A percentile compares a stretch with the other conserved stretches of the same genome.
Evolutionary conservation across 2,113 vertebrate species (phyloP).

Genomic region (Sigmodon hispidus): DNA sequence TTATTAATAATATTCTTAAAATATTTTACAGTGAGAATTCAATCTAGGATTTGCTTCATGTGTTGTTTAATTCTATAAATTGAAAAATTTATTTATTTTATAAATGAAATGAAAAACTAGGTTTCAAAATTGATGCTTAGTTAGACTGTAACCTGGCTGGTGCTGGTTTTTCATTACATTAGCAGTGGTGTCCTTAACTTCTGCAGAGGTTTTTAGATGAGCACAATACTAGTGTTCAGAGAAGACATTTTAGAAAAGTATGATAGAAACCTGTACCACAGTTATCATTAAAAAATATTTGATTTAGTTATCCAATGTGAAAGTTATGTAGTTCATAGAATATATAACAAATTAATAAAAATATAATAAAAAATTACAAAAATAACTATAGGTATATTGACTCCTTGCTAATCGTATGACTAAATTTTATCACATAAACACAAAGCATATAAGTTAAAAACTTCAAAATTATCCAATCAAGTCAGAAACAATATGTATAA

Average conservation of each 20-base stretch:
- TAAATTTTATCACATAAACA: not conserved
- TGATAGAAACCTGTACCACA: not conserved
- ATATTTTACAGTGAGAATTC: not conserved
- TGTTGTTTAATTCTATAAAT: not conserved
- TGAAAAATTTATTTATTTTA: too few species aligned
- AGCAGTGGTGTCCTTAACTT: not conserved
- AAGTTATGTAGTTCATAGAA: not conserved
- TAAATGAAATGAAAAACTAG: not conserved
- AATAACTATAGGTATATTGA: not conserved
- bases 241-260: not conserved
- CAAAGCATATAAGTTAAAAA: not conserved
- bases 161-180: not conserved
- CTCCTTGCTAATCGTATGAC: not conserved
- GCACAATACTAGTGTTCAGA: not conserved
- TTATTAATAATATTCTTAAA: not conserved
- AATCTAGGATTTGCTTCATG: not conserved
- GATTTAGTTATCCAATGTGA: not conserved
- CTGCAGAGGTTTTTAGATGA: not conserved
- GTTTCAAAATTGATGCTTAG: not conserved
- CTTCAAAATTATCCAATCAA: not conserved
- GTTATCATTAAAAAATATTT: not conserved
- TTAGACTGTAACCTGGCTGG: not conserved
- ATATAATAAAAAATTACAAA: not conserved
- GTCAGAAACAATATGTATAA: not conserved
- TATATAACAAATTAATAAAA: not conserved